Percentiles rank a stretch among this genome's conserved stretches.
phyloP scores from a whole-genome alignment of 2,797 vertebrate species.

The Onychomys leucogaster region DNA sequence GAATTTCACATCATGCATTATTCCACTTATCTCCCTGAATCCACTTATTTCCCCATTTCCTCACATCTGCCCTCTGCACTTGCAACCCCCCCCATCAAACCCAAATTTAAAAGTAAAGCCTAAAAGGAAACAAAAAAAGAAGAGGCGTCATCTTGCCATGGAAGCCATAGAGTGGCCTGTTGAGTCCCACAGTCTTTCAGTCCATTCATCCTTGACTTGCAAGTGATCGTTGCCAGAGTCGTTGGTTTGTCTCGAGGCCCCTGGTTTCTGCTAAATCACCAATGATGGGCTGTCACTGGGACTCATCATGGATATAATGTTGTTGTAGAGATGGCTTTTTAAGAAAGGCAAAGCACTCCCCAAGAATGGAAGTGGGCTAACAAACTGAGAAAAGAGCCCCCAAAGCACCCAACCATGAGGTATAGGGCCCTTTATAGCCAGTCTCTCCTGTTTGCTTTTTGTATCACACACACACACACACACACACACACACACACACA shows the following conservation, averaged over 20 bases:
- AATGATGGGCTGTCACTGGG: neutral
- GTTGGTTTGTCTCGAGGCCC: neutral
- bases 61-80: too few relatives aligned
- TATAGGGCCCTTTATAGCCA: neutral
- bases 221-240: neutral
- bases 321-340: neutral
- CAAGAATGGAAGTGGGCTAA: neutral
- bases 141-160: neutral
- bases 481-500: neutral
- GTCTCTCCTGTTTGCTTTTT: neutral
- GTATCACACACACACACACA: neutral
- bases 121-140: neutral
- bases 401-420: neutral
- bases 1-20: neutral
- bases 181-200: too few relatives aligned
- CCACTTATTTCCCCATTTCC: neutral
- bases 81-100: neutral
- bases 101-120: neutral
- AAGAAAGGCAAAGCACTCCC: neutral
- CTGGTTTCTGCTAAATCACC: neutral
- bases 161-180: neutral
- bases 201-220: neutral
- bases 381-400: neutral
- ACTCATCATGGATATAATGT: neutral
- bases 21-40: neutral